phyloP scores from a whole-genome alignment of 2,113 vertebrate genomes.

The Physeter macrocephalus region DNA sequence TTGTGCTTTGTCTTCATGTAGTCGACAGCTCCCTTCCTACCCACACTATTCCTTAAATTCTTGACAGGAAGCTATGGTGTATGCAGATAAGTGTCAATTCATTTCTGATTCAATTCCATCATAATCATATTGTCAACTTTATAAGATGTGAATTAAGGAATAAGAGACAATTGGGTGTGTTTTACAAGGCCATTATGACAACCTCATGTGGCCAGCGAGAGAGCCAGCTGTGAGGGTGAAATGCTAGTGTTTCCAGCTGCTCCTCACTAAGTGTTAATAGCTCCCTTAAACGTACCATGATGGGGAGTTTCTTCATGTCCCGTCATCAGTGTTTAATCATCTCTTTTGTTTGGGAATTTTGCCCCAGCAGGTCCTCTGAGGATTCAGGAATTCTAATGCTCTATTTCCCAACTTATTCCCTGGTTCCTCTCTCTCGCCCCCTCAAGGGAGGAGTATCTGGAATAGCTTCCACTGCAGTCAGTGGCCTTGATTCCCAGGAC shows the following conservation, averaged over 20 bases:
- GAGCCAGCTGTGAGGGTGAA: neutral
- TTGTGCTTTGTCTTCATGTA: neutral
- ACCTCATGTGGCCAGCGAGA: neutral
- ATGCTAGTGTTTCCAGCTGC: neutral
- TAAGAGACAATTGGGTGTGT: neutral
- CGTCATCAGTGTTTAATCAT: neutral
- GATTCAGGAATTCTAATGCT: too few species aligned
- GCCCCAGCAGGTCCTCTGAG: neutral
- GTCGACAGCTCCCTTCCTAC: neutral
- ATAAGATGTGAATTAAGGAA: conserved; percentile 35
- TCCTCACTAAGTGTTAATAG: neutral
- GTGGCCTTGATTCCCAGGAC: too few species aligned
- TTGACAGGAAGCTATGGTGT: neutral
- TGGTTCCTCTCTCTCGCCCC: too few species aligned
- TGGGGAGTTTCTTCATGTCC: neutral
- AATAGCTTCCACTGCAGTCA: too few species aligned
- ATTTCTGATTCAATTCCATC: neutral
- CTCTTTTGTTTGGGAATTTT: conserved; percentile 3
- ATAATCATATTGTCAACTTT: conserved; percentile 14
- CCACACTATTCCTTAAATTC: neutral
- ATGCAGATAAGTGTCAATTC: neutral
- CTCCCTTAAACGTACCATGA: neutral
- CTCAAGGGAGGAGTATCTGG: too few species aligned
- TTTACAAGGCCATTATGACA: neutral
- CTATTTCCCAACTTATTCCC: too few species aligned